Conservation (phyloP, 1,140 invertebrate species). For the Caenorhabditis brenneri region DNA sequence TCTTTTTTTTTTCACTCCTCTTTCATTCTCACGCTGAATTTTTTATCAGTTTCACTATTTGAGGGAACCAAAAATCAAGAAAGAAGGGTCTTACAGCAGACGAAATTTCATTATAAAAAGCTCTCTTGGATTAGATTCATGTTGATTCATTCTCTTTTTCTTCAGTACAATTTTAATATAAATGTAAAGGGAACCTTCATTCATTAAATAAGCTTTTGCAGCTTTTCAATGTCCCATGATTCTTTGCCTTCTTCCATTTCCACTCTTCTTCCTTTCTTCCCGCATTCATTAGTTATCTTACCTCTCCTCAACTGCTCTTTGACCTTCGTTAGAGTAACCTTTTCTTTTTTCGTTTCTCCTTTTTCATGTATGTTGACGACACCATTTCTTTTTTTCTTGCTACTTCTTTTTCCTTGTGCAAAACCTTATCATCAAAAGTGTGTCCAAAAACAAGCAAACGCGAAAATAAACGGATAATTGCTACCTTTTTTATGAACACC, state of each 20-base stretch:
- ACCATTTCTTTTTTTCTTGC: not conserved
- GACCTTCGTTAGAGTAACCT: constrained; percentile 5
- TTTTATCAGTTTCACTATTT: not conserved
- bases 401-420: not conserved
- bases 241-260: not conserved
- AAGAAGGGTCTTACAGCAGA: not conserved
- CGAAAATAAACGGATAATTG: not conserved
- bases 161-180: not conserved
- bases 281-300: constrained; percentile 33
- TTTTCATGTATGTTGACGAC: not conserved
- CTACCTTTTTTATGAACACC: not conserved
- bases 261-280: not conserved
- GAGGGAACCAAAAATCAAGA: not conserved
- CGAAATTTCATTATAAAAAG: too few species aligned
- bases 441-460: not conserved
- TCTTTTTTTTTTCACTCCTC: not conserved
- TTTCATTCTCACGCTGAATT: not conserved
- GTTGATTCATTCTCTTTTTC: not conserved
- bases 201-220: not conserved
- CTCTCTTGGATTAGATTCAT: not conserved
- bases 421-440: not conserved
- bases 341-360: not conserved
- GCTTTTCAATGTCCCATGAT: not conserved
- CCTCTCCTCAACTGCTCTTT: not conserved
- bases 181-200: not conserved